Evolutionary conservation across 2,888 invertebrate species (phyloP).

Genomic region (Pogonocherus hispidulus): DNA sequence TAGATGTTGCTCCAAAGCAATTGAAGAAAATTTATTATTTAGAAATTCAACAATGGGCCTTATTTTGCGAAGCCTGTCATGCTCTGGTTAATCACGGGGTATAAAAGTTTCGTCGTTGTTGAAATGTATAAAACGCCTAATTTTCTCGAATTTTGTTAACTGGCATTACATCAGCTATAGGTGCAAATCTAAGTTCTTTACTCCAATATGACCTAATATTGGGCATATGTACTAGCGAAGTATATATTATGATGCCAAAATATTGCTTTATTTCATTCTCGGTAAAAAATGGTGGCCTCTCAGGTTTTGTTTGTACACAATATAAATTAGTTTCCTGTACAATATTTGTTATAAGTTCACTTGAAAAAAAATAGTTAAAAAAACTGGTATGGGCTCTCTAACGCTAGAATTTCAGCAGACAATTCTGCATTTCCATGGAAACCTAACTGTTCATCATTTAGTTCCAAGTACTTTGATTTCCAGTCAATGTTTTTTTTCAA

Average conservation of each 20-base stretch:
- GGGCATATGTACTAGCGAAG: too few species aligned
- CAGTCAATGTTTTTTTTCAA: too few species aligned
- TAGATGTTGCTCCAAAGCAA: conserved; percentile 53
- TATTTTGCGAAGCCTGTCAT: not conserved
- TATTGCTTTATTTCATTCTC: not conserved
- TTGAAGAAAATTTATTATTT: not conserved
- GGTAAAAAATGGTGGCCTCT: too few species aligned
- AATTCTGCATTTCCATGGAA: not conserved
- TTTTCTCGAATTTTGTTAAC: too few species aligned
- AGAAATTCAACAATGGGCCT: not conserved
- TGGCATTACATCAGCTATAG: not conserved
- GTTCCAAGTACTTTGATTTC: too few species aligned
- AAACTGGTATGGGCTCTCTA: not conserved
- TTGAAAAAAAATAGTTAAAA: too few species aligned
- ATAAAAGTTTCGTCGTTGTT: not conserved
- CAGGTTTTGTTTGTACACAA: not conserved
- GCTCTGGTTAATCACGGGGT: not conserved
- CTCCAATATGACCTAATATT: too few species aligned
- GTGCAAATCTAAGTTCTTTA: too few species aligned
- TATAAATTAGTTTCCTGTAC: not conserved
- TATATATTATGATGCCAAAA: not conserved
- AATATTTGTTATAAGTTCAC: conserved; percentile 3
- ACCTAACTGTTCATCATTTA: too few species aligned
- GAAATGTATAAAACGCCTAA: not conserved
- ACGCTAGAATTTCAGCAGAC: not conserved